Evolutionary conservation across 1,140 invertebrate genomes (phyloP).

Genomic region (Drosophila rhopaloa): DNA sequence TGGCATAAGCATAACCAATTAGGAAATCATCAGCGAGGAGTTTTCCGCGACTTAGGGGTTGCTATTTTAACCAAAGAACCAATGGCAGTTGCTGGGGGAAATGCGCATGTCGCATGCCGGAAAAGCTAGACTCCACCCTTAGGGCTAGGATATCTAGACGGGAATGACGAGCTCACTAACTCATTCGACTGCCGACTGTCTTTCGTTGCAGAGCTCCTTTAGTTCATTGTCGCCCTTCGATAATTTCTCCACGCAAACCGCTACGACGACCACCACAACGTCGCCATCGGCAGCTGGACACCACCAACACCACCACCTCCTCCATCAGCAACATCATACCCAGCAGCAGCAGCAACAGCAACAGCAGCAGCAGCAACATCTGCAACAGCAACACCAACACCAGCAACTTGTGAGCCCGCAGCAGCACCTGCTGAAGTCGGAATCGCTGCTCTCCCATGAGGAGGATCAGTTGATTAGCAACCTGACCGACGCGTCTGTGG

Average conservation of each 20-base stretch:
- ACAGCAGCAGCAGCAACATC: conserved; percentile 52
- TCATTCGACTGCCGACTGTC: conserved; percentile 54
- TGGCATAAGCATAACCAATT: conserved; percentile 63
- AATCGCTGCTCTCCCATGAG: conserved; percentile 71
- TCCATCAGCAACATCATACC: conserved; percentile 39
- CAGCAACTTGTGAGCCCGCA: conserved; percentile 41
- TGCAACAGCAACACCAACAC: conserved; percentile 52
- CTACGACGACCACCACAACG: conserved; percentile 61
- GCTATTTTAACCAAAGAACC: conserved; percentile 17
- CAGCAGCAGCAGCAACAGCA: conserved; percentile 40
- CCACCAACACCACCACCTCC: conserved; percentile 54
- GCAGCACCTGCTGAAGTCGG: conserved; percentile 53
- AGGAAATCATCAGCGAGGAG: conserved; percentile 28
- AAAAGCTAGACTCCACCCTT: conserved; percentile 53
- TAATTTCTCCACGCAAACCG: conserved; percentile 78
- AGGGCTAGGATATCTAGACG: conserved; percentile 21
- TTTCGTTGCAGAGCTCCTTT: conserved; percentile 82
- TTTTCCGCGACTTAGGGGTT: conserved; percentile 46
- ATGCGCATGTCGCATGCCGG: conserved; percentile 59
- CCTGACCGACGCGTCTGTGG: conserved; percentile 69
- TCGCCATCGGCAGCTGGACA: conserved; percentile 50
- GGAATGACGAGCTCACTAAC: conserved; percentile 32
- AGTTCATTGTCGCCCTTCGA: conserved; percentile 84
- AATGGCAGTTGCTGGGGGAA: conserved; percentile 38
- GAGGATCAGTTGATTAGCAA: conserved; percentile 80